These are phyloP conservation scores for Rhagophthalmus giganteus DNA, from an alignment of 2,888 invertebrate species.

Conservation along the genomic window DNA sequence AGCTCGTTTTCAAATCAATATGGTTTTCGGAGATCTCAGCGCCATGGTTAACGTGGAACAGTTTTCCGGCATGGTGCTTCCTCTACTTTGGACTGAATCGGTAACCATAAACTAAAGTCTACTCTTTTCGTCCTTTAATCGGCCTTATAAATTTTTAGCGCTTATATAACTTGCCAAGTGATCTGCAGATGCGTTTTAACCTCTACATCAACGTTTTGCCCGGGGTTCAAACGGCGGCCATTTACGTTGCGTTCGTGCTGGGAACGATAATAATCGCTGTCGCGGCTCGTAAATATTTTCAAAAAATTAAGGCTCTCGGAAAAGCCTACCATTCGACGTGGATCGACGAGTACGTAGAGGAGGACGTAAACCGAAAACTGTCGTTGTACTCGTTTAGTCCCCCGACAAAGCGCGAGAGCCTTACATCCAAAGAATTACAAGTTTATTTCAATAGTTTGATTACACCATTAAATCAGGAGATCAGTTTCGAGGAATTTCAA, in stretches of 20 bases:
- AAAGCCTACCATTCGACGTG: constrained; percentile 36
- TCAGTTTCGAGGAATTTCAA: constrained; percentile 12
- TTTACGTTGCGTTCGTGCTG: constrained; percentile 60
- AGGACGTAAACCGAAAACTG: constrained; percentile 45
- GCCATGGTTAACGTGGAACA: constrained; percentile 66
- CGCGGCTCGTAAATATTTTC: constrained; percentile 52
- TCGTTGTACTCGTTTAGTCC: constrained; percentile 46
- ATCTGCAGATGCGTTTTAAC: constrained; percentile 66
- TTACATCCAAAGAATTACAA: constrained; percentile 49
- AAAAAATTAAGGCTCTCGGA: constrained; percentile 25
- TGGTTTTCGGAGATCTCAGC: constrained; percentile 73
- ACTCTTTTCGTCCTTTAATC: neutral
- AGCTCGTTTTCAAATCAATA: constrained; percentile 84
- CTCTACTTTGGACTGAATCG: constrained; percentile 87
- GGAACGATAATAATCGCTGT: constrained; percentile 60
- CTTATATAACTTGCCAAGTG: constrained; percentile 68
- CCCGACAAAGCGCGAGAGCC: constrained; percentile 41
- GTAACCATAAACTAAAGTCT: constrained; percentile 60
- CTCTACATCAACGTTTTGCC: constrained; percentile 76
- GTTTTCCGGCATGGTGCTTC: constrained; percentile 74
- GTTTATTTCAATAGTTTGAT: constrained; percentile 44
- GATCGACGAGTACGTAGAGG: constrained; percentile 46
- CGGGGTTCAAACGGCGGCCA: constrained; percentile 60
- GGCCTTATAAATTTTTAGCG: constrained; percentile 59
- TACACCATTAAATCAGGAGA: constrained; percentile 35